A percentile compares a stretch with the other conserved stretches of the same genome.
These are phyloP conservation scores for Caenorhabditis sp. DNA, from an alignment of 2,888 invertebrate genomes.

Conservation along the genomic window DNA sequence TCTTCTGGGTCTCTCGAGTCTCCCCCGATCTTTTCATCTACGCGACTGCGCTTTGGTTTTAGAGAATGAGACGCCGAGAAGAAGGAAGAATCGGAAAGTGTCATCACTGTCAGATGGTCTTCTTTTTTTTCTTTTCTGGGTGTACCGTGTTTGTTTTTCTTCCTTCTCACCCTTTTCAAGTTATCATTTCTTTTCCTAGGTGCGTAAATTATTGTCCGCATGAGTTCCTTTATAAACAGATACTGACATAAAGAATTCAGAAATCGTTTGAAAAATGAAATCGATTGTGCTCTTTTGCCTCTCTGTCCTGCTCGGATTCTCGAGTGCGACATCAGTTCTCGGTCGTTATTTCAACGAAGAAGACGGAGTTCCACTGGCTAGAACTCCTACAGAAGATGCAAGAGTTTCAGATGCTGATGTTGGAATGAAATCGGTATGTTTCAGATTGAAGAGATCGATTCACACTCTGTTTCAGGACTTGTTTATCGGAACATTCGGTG, in stretches of 20 bases:
- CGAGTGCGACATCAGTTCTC: constrained; percentile 30
- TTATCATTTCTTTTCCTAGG: constrained; percentile 4
- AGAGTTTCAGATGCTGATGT: constrained; percentile 62
- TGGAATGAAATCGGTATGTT: constrained; percentile 63
- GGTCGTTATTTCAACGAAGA: constrained; percentile 52
- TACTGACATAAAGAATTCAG: background rate
- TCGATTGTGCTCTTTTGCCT: background rate
- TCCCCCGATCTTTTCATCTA: constrained; percentile 24
- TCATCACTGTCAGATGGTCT: constrained; percentile 39
- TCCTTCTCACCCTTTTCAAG: constrained; percentile 13
- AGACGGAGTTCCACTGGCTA: constrained; percentile 36
- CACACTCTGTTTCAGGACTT: constrained; percentile 26
- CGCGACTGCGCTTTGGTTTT: constrained; percentile 46
- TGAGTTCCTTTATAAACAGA: constrained; percentile 1
- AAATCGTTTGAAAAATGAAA: constrained; percentile 17
- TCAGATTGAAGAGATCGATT: background rate
- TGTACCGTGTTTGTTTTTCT: constrained; percentile 47
- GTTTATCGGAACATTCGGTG: constrained; percentile 55
- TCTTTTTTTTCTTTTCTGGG: constrained; percentile 21
- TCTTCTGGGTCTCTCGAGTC: background rate
- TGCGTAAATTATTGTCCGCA: background rate
- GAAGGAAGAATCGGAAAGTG: constrained; percentile 31
- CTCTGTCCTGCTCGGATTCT: background rate
- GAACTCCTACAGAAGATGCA: constrained; percentile 42
- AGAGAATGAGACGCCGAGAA: constrained; percentile 15